phyloP scores from a whole-genome alignment of 2,888 invertebrate genomes.

The Anthophora plumipes region DNA sequence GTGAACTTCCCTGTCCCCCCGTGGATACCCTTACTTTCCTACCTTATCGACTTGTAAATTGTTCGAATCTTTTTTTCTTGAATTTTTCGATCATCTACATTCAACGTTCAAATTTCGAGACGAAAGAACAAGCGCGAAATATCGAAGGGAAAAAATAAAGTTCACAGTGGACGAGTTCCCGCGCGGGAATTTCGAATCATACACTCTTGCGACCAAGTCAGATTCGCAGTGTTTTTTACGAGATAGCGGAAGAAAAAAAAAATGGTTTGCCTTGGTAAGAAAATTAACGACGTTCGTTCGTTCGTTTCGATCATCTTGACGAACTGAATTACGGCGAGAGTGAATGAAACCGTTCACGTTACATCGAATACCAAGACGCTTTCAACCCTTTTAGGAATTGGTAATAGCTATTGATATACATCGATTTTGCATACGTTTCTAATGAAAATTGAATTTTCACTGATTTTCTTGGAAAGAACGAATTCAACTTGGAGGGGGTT shows the following conservation, averaged over 20 bases:
- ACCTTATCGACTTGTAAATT: neutral
- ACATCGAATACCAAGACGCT: neutral
- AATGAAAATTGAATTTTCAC: neutral
- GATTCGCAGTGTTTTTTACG: neutral
- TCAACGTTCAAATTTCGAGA: neutral
- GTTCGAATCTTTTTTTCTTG: neutral
- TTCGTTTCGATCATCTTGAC: conserved; percentile 4
- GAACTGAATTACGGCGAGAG: neutral
- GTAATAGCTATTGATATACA: too few relatives aligned
- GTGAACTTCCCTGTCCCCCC: conserved; percentile 10
- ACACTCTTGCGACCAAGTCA: conserved; percentile 10
- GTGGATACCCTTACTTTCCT: too few relatives aligned
- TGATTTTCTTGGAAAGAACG: neutral
- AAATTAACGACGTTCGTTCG: neutral
- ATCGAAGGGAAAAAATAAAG: neutral
- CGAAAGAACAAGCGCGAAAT: neutral
- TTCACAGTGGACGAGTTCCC: conserved; percentile 27
- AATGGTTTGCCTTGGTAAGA: too few relatives aligned
- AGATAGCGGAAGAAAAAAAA: neutral
- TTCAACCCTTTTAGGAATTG: neutral
- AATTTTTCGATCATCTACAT: neutral
- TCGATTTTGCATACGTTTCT: neutral
- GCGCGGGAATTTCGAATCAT: conserved; percentile 4
- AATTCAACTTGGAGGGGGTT: neutral
- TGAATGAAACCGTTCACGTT: neutral